A percentile compares a stretch with the other conserved stretches of the same genome.
Conservation (phyloP, 2,888 invertebrate species). For the Microctonus aethiopoides region DNA sequence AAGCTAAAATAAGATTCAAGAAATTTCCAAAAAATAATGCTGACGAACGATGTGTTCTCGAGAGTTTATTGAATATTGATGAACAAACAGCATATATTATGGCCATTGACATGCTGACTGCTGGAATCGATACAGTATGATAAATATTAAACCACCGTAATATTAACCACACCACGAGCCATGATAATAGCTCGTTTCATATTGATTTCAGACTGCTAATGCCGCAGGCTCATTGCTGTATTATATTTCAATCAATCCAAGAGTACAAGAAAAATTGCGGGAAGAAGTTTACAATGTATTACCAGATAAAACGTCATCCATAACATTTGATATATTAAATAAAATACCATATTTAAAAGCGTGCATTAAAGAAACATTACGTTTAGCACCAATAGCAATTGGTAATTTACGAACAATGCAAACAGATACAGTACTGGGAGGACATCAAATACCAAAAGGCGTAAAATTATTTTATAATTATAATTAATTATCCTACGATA, state of each 20-base stretch:
- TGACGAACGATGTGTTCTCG: slow-evolving; percentile 72
- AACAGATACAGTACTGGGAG: slow-evolving; percentile 72
- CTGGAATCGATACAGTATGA: slow-evolving; percentile 79
- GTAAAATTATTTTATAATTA: no score
- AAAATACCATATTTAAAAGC: slow-evolving; percentile 75
- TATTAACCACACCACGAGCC: background rate
- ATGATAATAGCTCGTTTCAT: background rate
- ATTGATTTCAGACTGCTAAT: slow-evolving; percentile 69
- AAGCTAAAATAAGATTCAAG: slow-evolving; percentile 56
- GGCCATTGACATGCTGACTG: slow-evolving; percentile 77
- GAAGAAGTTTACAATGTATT: slow-evolving; percentile 69
- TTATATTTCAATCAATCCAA: slow-evolving; percentile 73
- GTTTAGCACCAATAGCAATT: slow-evolving; percentile 73
- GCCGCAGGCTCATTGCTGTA: slow-evolving; percentile 71
- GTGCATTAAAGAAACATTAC: slow-evolving; percentile 78
- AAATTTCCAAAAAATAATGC: slow-evolving; percentile 67
- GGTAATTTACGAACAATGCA: slow-evolving; percentile 71
- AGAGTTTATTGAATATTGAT: slow-evolving; percentile 74
- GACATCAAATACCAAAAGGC: slow-evolving; percentile 73
- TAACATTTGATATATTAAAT: slow-evolving; percentile 65
- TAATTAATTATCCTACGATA: background rate
- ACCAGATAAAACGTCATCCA: slow-evolving; percentile 62
- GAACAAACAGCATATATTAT: slow-evolving; percentile 74
- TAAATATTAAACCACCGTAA: background rate
- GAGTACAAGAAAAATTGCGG: slow-evolving; percentile 74